These are phyloP conservation scores for Xiphophorus birchmanni DNA, from an alignment of 2,797 vertebrate genomes.

Conservation along the genomic window DNA sequence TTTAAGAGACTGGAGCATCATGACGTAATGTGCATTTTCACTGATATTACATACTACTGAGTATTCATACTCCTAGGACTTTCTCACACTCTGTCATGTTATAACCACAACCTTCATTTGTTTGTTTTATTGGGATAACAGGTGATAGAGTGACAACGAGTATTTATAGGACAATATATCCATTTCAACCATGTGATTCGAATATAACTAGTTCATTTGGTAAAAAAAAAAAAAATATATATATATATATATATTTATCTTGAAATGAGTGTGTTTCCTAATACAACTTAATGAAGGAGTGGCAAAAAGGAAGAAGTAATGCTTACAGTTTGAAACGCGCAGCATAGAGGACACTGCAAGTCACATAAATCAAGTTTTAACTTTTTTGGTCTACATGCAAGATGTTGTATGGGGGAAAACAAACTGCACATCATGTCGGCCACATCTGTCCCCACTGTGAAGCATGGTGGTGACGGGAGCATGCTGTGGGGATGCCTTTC, in stretches of 20 bases:
- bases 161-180: neutral
- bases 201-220: neutral
- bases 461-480: neutral
- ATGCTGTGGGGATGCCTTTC: neutral
- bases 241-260: neutral
- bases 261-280: neutral
- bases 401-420: neutral
- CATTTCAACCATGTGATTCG: neutral
- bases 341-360: too few relatives aligned
- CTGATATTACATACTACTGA: neutral
- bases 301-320: neutral
- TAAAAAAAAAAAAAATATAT: neutral
- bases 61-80: neutral
- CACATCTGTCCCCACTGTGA: neutral
- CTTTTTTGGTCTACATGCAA: neutral
- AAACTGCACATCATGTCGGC: neutral
- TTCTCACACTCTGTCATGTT: neutral
- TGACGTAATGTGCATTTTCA: slow-evolving; percentile 11
- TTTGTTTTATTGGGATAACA: neutral
- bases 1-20: slow-evolving; percentile 53
- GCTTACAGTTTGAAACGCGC: too few relatives aligned
- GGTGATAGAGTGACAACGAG: neutral
- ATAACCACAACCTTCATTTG: neutral
- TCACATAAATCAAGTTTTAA: neutral
- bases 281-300: neutral